Conservation (phyloP, 2,888 invertebrate species). For the Tenodera sinensis region DNA sequence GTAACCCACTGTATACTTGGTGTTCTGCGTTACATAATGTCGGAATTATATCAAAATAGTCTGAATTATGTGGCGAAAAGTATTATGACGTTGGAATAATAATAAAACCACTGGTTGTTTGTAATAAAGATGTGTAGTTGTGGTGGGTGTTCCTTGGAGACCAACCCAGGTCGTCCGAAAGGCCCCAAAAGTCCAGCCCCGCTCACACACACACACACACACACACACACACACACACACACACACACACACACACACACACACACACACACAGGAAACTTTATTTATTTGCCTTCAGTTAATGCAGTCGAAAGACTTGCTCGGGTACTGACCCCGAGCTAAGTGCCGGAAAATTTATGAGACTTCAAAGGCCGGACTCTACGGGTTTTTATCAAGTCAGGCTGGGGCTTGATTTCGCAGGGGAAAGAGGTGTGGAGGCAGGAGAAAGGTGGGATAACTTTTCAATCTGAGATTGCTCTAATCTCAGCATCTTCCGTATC, state of each 20-base stretch:
- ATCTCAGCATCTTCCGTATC: not conserved
- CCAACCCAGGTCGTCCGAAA: not conserved
- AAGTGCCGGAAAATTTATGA: slow-evolving; percentile 14
- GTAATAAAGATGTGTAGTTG: slow-evolving; percentile 23
- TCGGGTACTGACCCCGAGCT: slow-evolving; percentile 4
- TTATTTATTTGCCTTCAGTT: not conserved
- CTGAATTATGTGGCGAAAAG: too few relatives aligned
- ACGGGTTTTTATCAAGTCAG: not conserved
- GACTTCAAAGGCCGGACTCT: not conserved
- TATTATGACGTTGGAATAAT: not conserved
- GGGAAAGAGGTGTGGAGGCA: not conserved
- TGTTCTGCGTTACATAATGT: too few relatives aligned
- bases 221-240: too few relatives aligned
- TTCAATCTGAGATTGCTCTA: not conserved
- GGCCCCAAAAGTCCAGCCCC: not conserved
- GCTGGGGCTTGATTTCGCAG: not conserved
- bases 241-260: not conserved
- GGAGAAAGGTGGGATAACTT: not conserved
- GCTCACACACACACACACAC: not conserved
- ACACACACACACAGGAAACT: not conserved
- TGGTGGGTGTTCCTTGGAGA: slow-evolving; percentile 12
- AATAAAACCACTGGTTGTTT: not conserved
- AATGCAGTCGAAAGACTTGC: not conserved
- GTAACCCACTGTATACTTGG: too few relatives aligned
- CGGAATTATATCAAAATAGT: too few relatives aligned